A percentile compares a stretch with the other conserved stretches of the same genome.
phyloP scores from a whole-genome alignment of 2,888 invertebrate species.

The Nineta flava region DNA sequence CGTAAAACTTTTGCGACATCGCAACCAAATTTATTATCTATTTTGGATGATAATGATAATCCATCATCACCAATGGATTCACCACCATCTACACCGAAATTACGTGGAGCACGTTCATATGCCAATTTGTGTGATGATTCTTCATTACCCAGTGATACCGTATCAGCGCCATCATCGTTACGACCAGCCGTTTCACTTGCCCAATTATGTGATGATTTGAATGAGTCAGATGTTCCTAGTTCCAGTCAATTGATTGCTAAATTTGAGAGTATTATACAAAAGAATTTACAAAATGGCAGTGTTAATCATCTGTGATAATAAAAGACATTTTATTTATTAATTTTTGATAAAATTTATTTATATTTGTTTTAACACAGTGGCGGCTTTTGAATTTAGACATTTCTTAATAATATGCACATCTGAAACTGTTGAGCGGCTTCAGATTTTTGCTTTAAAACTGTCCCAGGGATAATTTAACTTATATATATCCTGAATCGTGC shows the following conservation, averaged over 20 bases:
- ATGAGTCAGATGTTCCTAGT: slow-evolving; percentile 43
- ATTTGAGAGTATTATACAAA: slow-evolving; percentile 65
- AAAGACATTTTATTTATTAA: neutral
- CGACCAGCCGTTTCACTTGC: slow-evolving; percentile 54
- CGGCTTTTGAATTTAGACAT: too few species aligned
- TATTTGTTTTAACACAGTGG: too few species aligned
- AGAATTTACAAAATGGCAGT: slow-evolving; percentile 25
- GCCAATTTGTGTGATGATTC: slow-evolving; percentile 28
- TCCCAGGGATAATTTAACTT: too few species aligned
- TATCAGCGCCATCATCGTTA: slow-evolving; percentile 21
- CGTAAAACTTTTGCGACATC: slow-evolving; percentile 41
- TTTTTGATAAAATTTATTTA: too few species aligned
- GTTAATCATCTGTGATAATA: slow-evolving; percentile 6
- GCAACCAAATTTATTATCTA: slow-evolving; percentile 43
- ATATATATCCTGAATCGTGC: too few species aligned
- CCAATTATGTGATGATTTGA: slow-evolving; percentile 46
- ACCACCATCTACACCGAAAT: slow-evolving; percentile 3
- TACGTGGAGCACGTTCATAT: slow-evolving; percentile 14
- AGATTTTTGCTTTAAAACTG: too few species aligned
- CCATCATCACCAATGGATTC: slow-evolving; percentile 11
- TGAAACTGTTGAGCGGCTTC: too few species aligned
- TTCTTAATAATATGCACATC: too few species aligned
- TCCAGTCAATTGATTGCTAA: slow-evolving; percentile 64
- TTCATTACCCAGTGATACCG: slow-evolving; percentile 20
- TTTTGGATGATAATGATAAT: slow-evolving; percentile 36